Conservation (phyloP, 2,888 invertebrate species). For the Pachymerium ferrugineum region DNA sequence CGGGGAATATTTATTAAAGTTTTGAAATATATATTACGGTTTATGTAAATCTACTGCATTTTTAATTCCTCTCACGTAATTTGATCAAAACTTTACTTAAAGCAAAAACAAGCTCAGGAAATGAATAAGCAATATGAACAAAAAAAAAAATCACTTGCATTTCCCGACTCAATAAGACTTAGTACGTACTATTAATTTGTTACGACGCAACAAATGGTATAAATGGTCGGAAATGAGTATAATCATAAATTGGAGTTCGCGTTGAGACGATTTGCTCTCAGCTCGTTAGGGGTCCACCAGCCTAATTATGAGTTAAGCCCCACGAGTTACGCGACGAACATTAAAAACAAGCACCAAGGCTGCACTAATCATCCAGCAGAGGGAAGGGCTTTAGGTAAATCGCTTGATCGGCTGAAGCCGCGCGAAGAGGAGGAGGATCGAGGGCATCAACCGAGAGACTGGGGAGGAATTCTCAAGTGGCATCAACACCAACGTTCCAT, state of each 20-base stretch:
- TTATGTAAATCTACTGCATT: not conserved
- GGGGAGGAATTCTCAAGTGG: constrained; percentile 20
- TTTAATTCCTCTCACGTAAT: not conserved
- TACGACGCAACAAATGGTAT: not conserved
- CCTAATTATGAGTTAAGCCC: constrained; percentile 20
- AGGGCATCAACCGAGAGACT: constrained; percentile 9
- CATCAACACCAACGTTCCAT: constrained; percentile 22
- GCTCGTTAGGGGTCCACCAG: constrained; percentile 22
- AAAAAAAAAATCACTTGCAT: no score
- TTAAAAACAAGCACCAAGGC: constrained; percentile 22
- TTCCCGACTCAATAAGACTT: no score
- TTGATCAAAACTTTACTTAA: not conserved
- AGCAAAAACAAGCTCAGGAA: no score
- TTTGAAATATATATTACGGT: not conserved
- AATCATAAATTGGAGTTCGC: not conserved
- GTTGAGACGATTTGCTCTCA: constrained; percentile 2
- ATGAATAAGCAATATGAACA: no score
- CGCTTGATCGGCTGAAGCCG: constrained; percentile 24
- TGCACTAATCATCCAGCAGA: constrained; percentile 16
- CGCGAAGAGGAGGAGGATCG: not conserved
- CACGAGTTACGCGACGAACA: constrained; percentile 17
- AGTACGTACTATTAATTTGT: constrained; percentile 23
- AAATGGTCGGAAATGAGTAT: not conserved
- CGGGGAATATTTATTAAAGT: not conserved
- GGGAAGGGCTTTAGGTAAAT: constrained; percentile 22